Base-by-base conservation (phyloP, 2,888 invertebrate species). In the Galerucella nymphaeae region DNA sequence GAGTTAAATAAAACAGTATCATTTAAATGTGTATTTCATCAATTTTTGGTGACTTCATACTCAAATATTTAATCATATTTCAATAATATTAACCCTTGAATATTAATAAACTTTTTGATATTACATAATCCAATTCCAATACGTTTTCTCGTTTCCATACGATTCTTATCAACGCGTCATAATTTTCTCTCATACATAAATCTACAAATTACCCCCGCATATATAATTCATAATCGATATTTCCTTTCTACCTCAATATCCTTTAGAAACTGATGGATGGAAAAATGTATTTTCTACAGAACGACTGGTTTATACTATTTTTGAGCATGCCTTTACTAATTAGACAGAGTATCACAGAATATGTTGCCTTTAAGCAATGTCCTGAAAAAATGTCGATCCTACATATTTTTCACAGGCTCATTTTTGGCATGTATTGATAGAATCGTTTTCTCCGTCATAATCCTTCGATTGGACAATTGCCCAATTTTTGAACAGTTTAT, bases 211-310 rank as follows among this genome's bases (percentile, higher is more conserved):
- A 65, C n/a, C 53, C 50, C 30, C 14, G 48, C 45, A 16, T 63
- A 30, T 23, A 23, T 30, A 64, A 64, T 64, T 64, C 30, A 30
- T 48, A 64, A 64, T 64, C 64, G 30, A 64, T 64, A 64, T 48
- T 64, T 64, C 48, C 50, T n/a, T 64, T 50, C 30, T n/a, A 0
- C 64, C 48, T n/a, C 9, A 64, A 64, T 23, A 48, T 23, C 50
- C 50, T 64, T 20, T 63, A 48, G 30, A 45, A 20, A 5, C 8
- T 38, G 30, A 38, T 2, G 30, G 9, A 38, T 38, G 6, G 8
- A 38, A 38, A 38, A 18, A 55, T 66, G 65, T 66, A 66, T 66
- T 66, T 66, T 41, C 53, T 38, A 41, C 53, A 23, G 30, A 64
- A 64, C 30, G 64, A n/a, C 64, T 58, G 53, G 45, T 53, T 66